Evolutionary conservation across 2,113 vertebrate genomes (phyloP), one percentile per base, ranked within the genome.

Genomic region (Herpetotheres cachinnans): DNA sequence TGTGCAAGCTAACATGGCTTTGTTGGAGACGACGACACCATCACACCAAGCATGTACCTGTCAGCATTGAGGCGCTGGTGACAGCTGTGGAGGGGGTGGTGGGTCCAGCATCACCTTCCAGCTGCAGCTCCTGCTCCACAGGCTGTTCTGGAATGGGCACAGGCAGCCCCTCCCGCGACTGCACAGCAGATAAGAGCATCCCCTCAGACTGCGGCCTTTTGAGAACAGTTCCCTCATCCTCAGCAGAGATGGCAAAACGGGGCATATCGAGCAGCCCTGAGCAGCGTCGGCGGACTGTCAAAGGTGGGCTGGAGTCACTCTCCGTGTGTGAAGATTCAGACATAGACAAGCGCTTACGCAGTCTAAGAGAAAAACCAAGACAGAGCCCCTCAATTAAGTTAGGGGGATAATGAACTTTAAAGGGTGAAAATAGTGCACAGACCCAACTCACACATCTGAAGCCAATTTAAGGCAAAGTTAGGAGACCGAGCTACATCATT

Each of bases 241-340:
- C 99, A 0, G 98, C 55, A 4, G 98, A 98, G 95, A 99, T 99
- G 78, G 99, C 98, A 50, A 99, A 99, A 36, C 98, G 99, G 1
- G 99, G 99, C 98, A 98, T 99, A 86, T 99, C 99, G 1, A 99
- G 98, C 42, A 99, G 98, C 49, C 99, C 99, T 0, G 99, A 99
- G 97, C 99, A 99, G 97, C 99, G 99, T 1, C 99, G 98, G 4
- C 99, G 98, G 29, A 99, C 99, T 0, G 99, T 99, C 90, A 99
- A 97, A 0, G 99, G 99, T 0, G 99, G 99, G 90, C 99, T 99
- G 67, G 99, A 99, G 98, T 99, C 99, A 7, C 99, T 99, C 97
- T 99, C 99, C 0, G 99, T 99, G 98, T 99, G 99, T 12, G 99
- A 99, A 3, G 99, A 99, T 96, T 99, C 99, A 0, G 99, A 99